Evolutionary conservation across 1,140 invertebrate genomes (phyloP).

Genomic region (Drosophila burlai): DNA sequence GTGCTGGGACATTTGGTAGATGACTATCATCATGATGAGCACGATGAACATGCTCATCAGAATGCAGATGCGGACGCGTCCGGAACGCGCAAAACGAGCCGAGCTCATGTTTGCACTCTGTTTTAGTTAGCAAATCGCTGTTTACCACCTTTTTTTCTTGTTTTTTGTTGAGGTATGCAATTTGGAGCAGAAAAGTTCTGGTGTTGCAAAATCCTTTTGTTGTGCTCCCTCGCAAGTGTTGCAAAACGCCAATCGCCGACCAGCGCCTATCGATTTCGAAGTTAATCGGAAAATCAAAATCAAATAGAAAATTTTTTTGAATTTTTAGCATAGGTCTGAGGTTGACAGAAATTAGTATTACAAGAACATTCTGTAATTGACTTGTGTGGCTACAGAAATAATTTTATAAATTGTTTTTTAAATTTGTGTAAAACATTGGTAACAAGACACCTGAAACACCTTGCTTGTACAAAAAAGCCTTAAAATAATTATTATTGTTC

Average conservation of each 20-base stretch:
- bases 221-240: slow-evolving; percentile 36
- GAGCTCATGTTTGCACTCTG: slow-evolving; percentile 77
- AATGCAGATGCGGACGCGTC: slow-evolving; percentile 86
- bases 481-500: too few relatives aligned
- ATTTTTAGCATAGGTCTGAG: not conserved
- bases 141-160: slow-evolving; percentile 18
- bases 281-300: not conserved
- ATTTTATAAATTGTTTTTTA: too few relatives aligned
- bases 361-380: too few relatives aligned
- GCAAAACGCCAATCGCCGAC: not conserved
- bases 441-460: too few relatives aligned
- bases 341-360: too few relatives aligned
- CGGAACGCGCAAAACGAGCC: slow-evolving; percentile 86
- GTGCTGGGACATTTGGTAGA: slow-evolving; percentile 86
- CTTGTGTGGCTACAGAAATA: too few relatives aligned
- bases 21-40: slow-evolving; percentile 85
- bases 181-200: slow-evolving; percentile 38
- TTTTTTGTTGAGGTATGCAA: slow-evolving; percentile 23
- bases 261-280: slow-evolving; percentile 1
- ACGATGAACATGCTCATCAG: slow-evolving; percentile 85
- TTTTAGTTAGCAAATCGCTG: slow-evolving; percentile 23
- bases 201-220: slow-evolving; percentile 52
- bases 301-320: too few relatives aligned
- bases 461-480: too few relatives aligned
- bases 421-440: too few relatives aligned